phyloP scores from a whole-genome alignment of 2,113 vertebrate genomes.

The Myiozetetes cayanensis region DNA sequence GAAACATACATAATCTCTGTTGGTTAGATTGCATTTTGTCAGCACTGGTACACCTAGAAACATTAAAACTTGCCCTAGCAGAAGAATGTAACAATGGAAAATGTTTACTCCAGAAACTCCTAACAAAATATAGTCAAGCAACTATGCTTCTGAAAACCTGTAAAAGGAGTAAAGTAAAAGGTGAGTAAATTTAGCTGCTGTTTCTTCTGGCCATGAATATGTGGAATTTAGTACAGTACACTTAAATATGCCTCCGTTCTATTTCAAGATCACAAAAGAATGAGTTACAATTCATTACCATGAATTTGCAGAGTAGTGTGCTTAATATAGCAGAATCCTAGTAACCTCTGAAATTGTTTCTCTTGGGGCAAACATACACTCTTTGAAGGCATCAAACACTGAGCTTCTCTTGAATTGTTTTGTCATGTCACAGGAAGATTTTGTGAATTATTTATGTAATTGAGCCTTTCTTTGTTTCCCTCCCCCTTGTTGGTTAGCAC shows the following conservation, averaged over 20 bases:
- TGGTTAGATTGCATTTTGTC: constrained; percentile 91
- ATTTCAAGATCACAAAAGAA: neutral
- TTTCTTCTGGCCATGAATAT: neutral
- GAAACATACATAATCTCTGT: constrained; percentile 79
- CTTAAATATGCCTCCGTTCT: neutral
- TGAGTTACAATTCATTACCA: neutral
- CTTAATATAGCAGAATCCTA: neutral
- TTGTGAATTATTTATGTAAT: neutral
- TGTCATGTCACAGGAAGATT: neutral
- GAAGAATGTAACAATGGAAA: constrained; percentile 10
- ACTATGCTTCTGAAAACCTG: constrained; percentile 55
- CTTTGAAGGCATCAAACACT: neutral
- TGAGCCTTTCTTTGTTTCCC: neutral
- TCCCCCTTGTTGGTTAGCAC: neutral
- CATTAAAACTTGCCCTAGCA: constrained; percentile 56
- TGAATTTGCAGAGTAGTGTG: neutral
- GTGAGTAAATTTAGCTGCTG: constrained; percentile 24
- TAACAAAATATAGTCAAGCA: constrained; percentile 74
- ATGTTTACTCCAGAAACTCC: constrained; percentile 75
- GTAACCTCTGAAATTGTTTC: neutral
- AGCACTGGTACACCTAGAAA: constrained; percentile 80
- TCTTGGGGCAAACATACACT: neutral
- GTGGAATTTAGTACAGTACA: neutral
- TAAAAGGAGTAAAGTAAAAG: constrained; percentile 63
- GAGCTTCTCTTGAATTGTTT: neutral